These are phyloP conservation scores for Drosophila multiciliata DNA, from an alignment of 2,888 invertebrate species.

Conservation along the genomic window DNA sequence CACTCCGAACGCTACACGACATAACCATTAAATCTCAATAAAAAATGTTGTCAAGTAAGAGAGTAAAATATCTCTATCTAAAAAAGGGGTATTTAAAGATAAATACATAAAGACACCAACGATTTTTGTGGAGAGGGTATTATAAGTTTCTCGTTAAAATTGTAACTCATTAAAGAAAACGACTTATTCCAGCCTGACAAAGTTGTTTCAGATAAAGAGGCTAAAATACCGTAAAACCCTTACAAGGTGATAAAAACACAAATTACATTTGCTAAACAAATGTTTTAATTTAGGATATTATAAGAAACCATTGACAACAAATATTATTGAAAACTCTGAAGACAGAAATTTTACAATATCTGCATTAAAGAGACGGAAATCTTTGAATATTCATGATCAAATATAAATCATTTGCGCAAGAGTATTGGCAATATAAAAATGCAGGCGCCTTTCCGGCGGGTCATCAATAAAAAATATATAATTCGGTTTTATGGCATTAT, in stretches of 20 bases:
- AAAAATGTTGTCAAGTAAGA: background rate
- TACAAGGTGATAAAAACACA: background rate
- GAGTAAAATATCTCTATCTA: too few species aligned
- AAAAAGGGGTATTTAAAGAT: background rate
- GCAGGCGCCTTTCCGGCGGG: slow-evolving; percentile 15
- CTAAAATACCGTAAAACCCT: background rate
- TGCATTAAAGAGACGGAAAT: background rate
- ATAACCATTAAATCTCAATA: background rate
- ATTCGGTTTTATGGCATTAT: slow-evolving; percentile 51
- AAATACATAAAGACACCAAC: background rate
- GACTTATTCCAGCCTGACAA: background rate
- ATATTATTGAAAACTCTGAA: background rate
- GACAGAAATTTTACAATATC: background rate
- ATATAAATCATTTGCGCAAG: background rate
- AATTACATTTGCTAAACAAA: background rate
- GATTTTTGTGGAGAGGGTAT: background rate
- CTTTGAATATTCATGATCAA: background rate
- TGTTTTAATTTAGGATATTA: background rate
- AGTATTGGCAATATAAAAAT: background rate
- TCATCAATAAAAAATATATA: slow-evolving; percentile 47
- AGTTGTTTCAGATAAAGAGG: background rate
- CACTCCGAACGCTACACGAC: background rate
- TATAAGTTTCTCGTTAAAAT: background rate
- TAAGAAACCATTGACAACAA: background rate
- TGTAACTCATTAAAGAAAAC: background rate